Base-by-base conservation (phyloP, 2,113 vertebrate species). In the Daboia siamensis region DNA sequence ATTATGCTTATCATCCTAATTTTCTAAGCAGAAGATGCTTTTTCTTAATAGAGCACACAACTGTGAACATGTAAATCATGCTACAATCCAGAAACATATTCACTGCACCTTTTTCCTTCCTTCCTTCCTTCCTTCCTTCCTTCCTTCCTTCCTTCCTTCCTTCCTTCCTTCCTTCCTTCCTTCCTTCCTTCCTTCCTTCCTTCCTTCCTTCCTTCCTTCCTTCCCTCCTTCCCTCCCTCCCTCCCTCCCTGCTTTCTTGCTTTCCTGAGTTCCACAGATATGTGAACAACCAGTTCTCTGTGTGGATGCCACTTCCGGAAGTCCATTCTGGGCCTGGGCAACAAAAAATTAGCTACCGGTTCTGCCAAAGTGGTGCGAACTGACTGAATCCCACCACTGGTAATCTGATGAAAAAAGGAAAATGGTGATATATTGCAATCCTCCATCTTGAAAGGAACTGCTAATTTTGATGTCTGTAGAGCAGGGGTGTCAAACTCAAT, bases 161-260 rank as follows among this genome's bases (percentile, higher is more conserved):
- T 85, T 4, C 69, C n/a, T 74, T 4, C 69, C 3, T 74, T 3
- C 69, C n/a, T 59, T 59, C 20, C 20, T 59, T 59, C 57, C 57
- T 59, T 59, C 57, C 57, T 11, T 59, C 57, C 57, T 59, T 59
- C 57, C 57, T 59, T 59, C 57, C 57, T 23, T 0, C 20, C 1
- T 0, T 0, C 1, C 15, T 1, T 1, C 7, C 5, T 33, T 21
- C 5, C 39, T 12, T 46, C 15, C 44, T 21, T 2, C 69, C 23
- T 46, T 1, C 85, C 1, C 0, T 26, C 44, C 46, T 48, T 48
- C 46, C n/a, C n/a, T 10, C 7, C 4, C 6, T 44, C 5, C 39
- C 4, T 85, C 15, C 44, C 21, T 7, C 69, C 23, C 44, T 2
- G 46, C 1, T 0, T 29, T 21, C 48, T 48, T 48, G 5, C 48